Evolutionary conservation across 2,888 invertebrate genomes (phyloP), one percentile per base, ranked within the genome.

Genomic region (Megaustenia siamemsis): DNA sequence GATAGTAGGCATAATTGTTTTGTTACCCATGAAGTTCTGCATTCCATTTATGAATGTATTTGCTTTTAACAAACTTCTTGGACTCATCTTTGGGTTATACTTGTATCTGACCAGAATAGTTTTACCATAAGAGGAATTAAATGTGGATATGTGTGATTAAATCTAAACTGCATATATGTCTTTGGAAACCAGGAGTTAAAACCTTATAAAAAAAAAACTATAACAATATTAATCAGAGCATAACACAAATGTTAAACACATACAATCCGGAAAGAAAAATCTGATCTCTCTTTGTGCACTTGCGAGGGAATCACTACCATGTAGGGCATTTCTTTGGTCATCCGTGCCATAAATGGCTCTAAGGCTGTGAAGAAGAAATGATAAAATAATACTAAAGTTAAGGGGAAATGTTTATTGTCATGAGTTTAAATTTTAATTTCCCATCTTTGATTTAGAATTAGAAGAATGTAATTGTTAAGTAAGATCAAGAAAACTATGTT

Each of bases 231-330:
- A 75, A 71, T n/a, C 10, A 4, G 38, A 40, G n/a, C n/a, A n/a
- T 8, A 45, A 45, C 38, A 45, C 4, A 5, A 71, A 40, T 21
- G 43, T 63, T n/a, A 21, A 35, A 73, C 53, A 88, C 95, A 95
- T 95, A 97, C 97, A 96, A 90, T 96, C 95, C 0, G 97, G 97
- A 94, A 97, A 98, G 94, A 98, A 97, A 94, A 97, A 98, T 92
- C 96, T 96, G 90, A 98, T 97, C 94, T 98, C 98, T 87, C 96
- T 95, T 79, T 96, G 95, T 0, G 97, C 96, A 75, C 96, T 95
- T 0, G 95, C 94, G 28, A 95, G 94, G 90, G 95, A 95, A 86
- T 95, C 96, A 88, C 98, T 97, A 15, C 97, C 97, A 93, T 98
- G 97, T 0, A 98, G 93, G 0, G 95, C 96, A 92, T 97, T 97